Base-by-base conservation (phyloP, 2,888 invertebrate genomes). In the Lasioglossum lativentre region DNA sequence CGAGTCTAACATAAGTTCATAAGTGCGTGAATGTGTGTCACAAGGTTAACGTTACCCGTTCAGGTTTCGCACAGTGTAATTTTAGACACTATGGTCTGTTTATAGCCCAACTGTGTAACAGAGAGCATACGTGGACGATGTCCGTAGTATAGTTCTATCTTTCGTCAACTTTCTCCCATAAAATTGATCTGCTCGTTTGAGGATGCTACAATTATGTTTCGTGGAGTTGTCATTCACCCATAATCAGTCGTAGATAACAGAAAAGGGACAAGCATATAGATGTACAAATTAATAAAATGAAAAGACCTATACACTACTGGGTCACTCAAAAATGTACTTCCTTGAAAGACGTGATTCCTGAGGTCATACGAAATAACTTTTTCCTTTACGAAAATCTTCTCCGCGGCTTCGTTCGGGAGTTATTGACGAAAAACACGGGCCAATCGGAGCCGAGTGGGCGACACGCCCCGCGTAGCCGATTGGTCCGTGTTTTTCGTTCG, bases 1-100 rank as follows among this genome's bases (percentile, higher is more conserved):
- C 19, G 66, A 66, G 66, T 66, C 66, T 66, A 66, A 19, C 23
- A 8, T 66, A 30, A 66, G 66, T 66, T 66, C 66, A 30, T 66
- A 38, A 66, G 34, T 66, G 66, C 34, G 66, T 66, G 66, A 66
- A 34, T 66, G 34, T 34, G 66, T 38, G 38, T 38, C 66, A 19
- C 66, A 66, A 66, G 66, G 66, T 66, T 30, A 66, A 34, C 8
- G 34, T 30, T 66, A 38, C 34, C 66, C 38, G 34, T 23, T 34
- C 66, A 34, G 34, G 3, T 23, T 34, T 66, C 34, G 66, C 19
- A 34, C 19, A 34, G 66, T 66, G 38, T 66, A 66, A 66, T 66
- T 66, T 66, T 34, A 66, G 34, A 66, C 30, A 34, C 16, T 66
- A 66, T 66, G 10, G 19, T 66, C 66, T 38, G 34, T 23, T 66